A percentile compares a stretch with the other conserved stretches of the same genome.
Evolutionary conservation across 2,113 vertebrate species (phyloP).

Genomic region (Gasterosteus nipponicus): DNA sequence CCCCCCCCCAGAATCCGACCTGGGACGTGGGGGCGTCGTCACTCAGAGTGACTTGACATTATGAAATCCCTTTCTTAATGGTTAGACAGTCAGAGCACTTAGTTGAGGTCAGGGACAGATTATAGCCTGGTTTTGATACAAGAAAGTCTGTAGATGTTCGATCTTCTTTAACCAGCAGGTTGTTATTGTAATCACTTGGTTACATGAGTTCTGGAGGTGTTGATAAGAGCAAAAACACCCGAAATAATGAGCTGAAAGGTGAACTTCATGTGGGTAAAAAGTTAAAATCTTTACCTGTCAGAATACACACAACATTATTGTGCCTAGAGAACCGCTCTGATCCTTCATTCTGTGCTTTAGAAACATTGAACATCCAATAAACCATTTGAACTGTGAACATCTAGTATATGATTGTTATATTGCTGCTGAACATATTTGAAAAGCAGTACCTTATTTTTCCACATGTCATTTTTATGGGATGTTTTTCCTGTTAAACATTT

Average conservation of each 20-base stretch:
- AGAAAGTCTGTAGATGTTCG: not conserved
- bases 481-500: constrained; percentile 18
- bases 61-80: not conserved
- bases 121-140: not conserved
- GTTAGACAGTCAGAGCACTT: not conserved
- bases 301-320: not conserved
- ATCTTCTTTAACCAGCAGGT: not conserved
- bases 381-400: not conserved
- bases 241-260: not conserved
- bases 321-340: not conserved
- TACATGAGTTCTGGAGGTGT: not conserved
- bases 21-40: too few relatives aligned
- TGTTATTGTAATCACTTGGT: not conserved
- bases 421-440: not conserved
- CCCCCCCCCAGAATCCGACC: too few relatives aligned
- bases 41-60: not conserved
- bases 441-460: not conserved
- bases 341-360: not conserved
- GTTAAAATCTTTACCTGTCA: not conserved
- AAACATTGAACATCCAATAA: not conserved
- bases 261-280: not conserved
- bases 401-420: not conserved
- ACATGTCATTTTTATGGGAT: not conserved
- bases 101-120: not conserved
- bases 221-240: not conserved